Conservation (phyloP, 1,140 invertebrate species). For the Drosophila hydei region DNA sequence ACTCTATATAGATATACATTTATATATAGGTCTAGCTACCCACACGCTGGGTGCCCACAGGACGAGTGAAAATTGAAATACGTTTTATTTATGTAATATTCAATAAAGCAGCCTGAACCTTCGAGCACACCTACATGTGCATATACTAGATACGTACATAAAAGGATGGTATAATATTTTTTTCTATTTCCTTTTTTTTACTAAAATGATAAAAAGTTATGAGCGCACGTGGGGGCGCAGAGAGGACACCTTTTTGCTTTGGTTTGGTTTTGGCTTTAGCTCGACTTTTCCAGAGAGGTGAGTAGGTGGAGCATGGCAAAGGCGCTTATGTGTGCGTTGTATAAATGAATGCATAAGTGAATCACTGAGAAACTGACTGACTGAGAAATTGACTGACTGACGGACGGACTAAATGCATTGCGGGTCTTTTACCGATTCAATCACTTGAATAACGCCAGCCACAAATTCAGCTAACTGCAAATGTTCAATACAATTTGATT, state of each 20-base stretch:
- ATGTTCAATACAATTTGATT: constrained; percentile 81
- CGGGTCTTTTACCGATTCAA: constrained; percentile 67
- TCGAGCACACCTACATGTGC: background rate
- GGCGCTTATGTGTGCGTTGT: constrained; percentile 29
- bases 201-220: constrained; percentile 71
- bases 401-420: constrained; percentile 55
- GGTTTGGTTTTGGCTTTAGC: constrained; percentile 31
- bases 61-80: constrained; percentile 70
- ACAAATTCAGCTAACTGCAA: constrained; percentile 76
- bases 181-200: background rate
- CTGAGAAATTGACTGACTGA: constrained; percentile 54
- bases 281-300: background rate
- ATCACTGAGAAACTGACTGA: constrained; percentile 43
- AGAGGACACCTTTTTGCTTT: constrained; percentile 36
- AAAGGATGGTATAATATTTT: constrained; percentile 18
- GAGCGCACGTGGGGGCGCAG: constrained; percentile 42
- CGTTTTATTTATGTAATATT: constrained; percentile 71
- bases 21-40: constrained; percentile 21
- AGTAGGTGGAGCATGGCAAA: constrained; percentile 2
- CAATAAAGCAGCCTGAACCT: constrained; percentile 43
- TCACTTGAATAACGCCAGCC: constrained; percentile 73
- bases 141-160: background rate
- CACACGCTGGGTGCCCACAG: background rate
- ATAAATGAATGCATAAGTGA: constrained; percentile 38
- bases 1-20: constrained; percentile 53